phyloP scores from a whole-genome alignment of 1,140 invertebrate species.

The Drosophila albomicans region DNA sequence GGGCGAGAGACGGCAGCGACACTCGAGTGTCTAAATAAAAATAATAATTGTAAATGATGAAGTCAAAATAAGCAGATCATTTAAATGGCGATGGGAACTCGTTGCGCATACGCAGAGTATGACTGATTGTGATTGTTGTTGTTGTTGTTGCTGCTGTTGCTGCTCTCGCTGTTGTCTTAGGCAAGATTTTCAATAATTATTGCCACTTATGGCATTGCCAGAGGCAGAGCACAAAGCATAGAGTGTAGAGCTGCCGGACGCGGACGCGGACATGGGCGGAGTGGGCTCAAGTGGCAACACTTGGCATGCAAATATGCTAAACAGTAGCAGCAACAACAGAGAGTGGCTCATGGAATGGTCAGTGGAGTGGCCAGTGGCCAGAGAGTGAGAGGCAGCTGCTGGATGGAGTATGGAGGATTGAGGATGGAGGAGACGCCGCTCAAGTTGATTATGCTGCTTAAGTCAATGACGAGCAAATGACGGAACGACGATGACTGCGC shows the following conservation, averaged over 20 bases:
- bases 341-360: slow-evolving; percentile 25
- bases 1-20: slow-evolving; percentile 2
- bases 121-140: slow-evolving; percentile 13
- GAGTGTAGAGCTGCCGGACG: slow-evolving; percentile 13
- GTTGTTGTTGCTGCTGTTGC: slow-evolving; percentile 45
- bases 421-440: slow-evolving; percentile 39
- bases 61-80: slow-evolving; percentile 83
- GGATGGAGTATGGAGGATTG: slow-evolving; percentile 14
- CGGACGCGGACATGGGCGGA: slow-evolving; percentile 54
- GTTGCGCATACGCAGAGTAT: slow-evolving; percentile 27
- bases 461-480: slow-evolving; percentile 65
- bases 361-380: slow-evolving; percentile 11
- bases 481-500: slow-evolving; percentile 64
- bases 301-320: slow-evolving; percentile 84
- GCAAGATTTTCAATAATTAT: slow-evolving; percentile 84
- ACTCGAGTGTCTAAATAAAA: slow-evolving; percentile 80
- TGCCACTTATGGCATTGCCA: slow-evolving; percentile 77
- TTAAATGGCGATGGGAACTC: slow-evolving; percentile 63
- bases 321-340: slow-evolving; percentile 65
- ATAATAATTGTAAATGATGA: slow-evolving; percentile 83
- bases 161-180: slow-evolving; percentile 74
- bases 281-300: slow-evolving; percentile 75
- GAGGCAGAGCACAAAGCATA: slow-evolving; percentile 3
- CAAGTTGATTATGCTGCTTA: slow-evolving; percentile 82
- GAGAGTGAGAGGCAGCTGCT: neutral